Evolutionary conservation across 2,797 vertebrate genomes (phyloP).

Genomic region (Paguma larvata): DNA sequence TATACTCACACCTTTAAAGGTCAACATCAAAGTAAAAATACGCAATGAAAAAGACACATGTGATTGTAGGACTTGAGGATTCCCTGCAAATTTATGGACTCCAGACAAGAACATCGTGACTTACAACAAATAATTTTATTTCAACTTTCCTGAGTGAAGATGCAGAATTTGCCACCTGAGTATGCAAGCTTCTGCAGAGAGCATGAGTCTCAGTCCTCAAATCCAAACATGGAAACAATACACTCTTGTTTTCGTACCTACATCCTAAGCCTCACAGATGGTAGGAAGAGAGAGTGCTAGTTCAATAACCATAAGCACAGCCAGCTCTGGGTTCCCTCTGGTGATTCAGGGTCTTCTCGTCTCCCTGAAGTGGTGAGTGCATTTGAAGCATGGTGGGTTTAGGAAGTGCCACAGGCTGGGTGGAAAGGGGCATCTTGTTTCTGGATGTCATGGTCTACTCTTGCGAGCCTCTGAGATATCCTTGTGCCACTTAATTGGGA

Average conservation of each 20-base stretch:
- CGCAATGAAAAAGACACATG: rapidly evolving
- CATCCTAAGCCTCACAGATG: background rate
- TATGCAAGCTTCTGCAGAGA: background rate
- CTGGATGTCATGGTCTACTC: background rate
- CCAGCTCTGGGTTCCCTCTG: too few relatives aligned
- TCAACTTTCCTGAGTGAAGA: background rate
- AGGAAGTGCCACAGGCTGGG: background rate
- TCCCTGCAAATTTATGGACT: background rate
- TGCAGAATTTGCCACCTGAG: background rate
- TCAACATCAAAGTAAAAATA: background rate
- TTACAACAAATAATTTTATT: background rate
- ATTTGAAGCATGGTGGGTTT: background rate
- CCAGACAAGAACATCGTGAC: background rate
- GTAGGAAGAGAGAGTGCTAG: too few relatives aligned
- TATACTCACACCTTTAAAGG: background rate
- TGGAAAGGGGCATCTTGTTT: rapidly evolving
- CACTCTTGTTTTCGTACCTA: rapidly evolving
- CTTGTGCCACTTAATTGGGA: background rate
- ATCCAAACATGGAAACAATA: background rate
- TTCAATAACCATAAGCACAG: background rate
- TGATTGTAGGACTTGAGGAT: background rate
- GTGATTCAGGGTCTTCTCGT: background rate
- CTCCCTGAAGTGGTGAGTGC: too few relatives aligned
- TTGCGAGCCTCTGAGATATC: background rate
- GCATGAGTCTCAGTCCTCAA: background rate